Evolutionary conservation across 2,797 vertebrate species (phyloP), one percentile per base, ranked within the genome.

Genomic region (Cossypha niveicapilla): DNA sequence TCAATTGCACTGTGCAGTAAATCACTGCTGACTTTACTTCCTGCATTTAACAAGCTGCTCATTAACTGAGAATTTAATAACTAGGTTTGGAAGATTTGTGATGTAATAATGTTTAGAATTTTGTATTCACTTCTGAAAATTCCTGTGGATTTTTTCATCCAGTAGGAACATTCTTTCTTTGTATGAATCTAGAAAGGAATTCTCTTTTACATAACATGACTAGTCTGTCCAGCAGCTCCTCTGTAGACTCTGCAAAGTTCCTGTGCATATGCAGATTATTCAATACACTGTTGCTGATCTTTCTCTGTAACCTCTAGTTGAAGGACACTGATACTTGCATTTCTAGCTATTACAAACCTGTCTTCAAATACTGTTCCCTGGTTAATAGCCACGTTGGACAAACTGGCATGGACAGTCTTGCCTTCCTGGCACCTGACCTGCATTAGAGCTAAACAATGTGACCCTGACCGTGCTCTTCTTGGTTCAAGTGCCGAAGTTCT

Each of bases 81-180:
- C 13, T 1, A 10, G 23, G 30, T 72, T 74, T 85, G 72, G 53
- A 77, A 77, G 45, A 71, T 53, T 57, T 76, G 34, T 67, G 76
- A 45, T 1, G 2, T 56, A 37, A 23, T 76, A 6, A 18, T 25
- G 4, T 88, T 83, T 41, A 58, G 50, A 61, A 62, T 74, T 37
- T 34, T 76, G 1, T 60, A 39, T 83, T 86, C 68, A 24, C 27
- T 60, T 87, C 73, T 34, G 57, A 89, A 90, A 94, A 85, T 56
- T 70, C 34, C 22, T n/a, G 41, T 63, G 18, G 2, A 10, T 48
- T 67, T 84, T 89, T 78, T 79, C 15, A 67, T 42, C 15, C 18
- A 42, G 44, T 56, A 73, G 79, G 16, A 77, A 17, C 18, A 15
- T 85, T 76, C 42, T 83, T 86, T 89, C 61, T 50, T 86, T 10